Conservation (phyloP, 1,140 invertebrate genomes). For the Bradysia coprophila region DNA sequence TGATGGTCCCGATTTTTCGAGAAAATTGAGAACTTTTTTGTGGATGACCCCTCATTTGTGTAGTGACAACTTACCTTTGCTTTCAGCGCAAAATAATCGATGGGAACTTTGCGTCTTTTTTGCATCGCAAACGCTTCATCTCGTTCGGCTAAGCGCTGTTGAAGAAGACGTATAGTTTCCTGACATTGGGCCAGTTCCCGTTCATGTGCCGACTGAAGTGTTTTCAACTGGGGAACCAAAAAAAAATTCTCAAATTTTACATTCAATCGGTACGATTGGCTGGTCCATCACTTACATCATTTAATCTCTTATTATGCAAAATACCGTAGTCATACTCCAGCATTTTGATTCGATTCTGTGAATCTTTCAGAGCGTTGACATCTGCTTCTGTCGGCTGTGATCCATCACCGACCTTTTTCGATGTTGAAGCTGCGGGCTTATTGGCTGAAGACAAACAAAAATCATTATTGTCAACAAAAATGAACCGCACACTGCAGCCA, state of each 20-base stretch:
- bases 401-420: conserved; percentile 26
- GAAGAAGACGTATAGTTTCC: conserved; percentile 18
- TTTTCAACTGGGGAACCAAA: conserved; percentile 35
- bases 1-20: too few species aligned
- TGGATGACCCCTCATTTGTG: too few species aligned
- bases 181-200: conserved; percentile 38
- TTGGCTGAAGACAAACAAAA: neutral
- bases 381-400: conserved; percentile 31
- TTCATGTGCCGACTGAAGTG: conserved; percentile 57
- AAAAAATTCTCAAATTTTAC: conserved; percentile 2
- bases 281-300: conserved; percentile 37
- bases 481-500: too few species aligned
- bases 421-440: conserved; percentile 6
- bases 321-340: conserved; percentile 41
- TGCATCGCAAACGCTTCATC: conserved; percentile 15
- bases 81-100: conserved; percentile 23
- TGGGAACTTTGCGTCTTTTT: conserved; percentile 21
- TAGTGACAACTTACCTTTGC: conserved; percentile 22
- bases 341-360: conserved; percentile 35
- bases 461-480: too few species aligned
- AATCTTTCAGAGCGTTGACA: conserved; percentile 35
- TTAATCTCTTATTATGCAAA: conserved; percentile 51
- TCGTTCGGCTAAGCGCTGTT: conserved; percentile 21
- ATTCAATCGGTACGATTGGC: neutral
- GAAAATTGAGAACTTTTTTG: too few species aligned